Base-by-base conservation (phyloP, 2,888 invertebrate genomes). In the Biston stratarius region DNA sequence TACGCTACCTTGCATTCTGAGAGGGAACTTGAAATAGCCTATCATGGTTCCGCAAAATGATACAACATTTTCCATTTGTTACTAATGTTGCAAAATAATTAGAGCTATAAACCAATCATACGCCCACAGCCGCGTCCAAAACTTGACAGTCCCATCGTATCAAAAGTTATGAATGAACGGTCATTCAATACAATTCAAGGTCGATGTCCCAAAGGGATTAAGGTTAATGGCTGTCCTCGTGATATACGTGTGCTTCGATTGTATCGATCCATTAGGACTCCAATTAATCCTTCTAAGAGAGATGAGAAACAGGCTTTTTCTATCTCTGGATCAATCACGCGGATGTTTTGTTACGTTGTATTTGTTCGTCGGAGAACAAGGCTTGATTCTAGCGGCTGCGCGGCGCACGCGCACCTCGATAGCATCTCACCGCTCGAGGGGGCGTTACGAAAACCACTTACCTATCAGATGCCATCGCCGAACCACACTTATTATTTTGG, bases 371-470 rank as follows among this genome's bases (percentile, higher is more conserved):
- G 81, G 52, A 80, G 79, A 83, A 84, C 81, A 63, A 82, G 79
- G 83, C 82, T 83, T 83, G 83, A 66, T 67, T 78, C 79, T 81
- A 74, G 65, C 69, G 80, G 82, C 76, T 14, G 52, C 52, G 52
- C 73, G 70, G 85, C 82, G 88, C 91, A 86, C 85, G 88, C 90
- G 89, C 84, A 80, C 67, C 53, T 73, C 68, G 91, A 91, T 92
- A 73, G 69, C 87, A 91, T 92, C 92, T 77, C 79, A 83, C 47
- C 82, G 88, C 90, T 84, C 75, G 85, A 78, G 82, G 89, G 90
- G 91, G 91, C 92, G 92, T 92, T 90, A 88, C 91, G 90, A 92
- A 90, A 92, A 91, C 90, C 89, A 90, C 91, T 92, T 92, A 90
- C 89, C 87, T 91, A 90, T 90, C 89, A 84, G 85, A 89, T 90